Evolutionary conservation across 2,888 invertebrate species (phyloP), one percentile per base, ranked within the genome.

Genomic region (Oxytorus armatus): DNA sequence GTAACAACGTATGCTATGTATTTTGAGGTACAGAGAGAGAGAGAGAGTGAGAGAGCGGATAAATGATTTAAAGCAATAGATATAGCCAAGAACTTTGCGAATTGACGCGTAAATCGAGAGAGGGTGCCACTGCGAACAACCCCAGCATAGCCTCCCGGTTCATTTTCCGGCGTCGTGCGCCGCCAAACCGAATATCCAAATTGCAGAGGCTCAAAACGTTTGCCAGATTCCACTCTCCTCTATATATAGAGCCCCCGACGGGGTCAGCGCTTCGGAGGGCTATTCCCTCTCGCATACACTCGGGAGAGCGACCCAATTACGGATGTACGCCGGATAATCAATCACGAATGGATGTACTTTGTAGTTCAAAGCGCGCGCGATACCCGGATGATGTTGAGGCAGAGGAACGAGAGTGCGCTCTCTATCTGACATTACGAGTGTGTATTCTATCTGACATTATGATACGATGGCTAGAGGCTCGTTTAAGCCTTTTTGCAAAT

Each of bases 311-410:
- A 77, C 75, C 42, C 68, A 74, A 74, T 74, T 74, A 74, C 74
- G 65, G 29, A 68, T 68, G 59, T 59, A 68, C 44, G 39, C 21
- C 49, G 4, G 57, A 66, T 68, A 68, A 68, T 76, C 75, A 76
- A 68, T 76, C 66, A 61, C 68, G 75, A 61, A 76, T 76, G 39
- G 51, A 76, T 61, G 59, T 68, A 61, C 75, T 76, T 68, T 61
- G 68, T 51, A 68, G 59, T 68, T 76, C 68, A 76, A 76, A 68
- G 75, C 14, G 16, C 59, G 42, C 61, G 16, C 23, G 8, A 8
- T 39, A 14, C 14, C 53, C 18, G 42, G 16, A 42, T 18, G n/a
- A 33, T 8, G 25, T 8, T 36, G 36, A 39, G 44, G 23, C 29
- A 33, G 53, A n/a, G 10, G 47, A 44, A 0, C n/a, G 14, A n/a